phyloP scores from a whole-genome alignment of 2,113 vertebrate genomes.

The Ariopsis seemanni region DNA sequence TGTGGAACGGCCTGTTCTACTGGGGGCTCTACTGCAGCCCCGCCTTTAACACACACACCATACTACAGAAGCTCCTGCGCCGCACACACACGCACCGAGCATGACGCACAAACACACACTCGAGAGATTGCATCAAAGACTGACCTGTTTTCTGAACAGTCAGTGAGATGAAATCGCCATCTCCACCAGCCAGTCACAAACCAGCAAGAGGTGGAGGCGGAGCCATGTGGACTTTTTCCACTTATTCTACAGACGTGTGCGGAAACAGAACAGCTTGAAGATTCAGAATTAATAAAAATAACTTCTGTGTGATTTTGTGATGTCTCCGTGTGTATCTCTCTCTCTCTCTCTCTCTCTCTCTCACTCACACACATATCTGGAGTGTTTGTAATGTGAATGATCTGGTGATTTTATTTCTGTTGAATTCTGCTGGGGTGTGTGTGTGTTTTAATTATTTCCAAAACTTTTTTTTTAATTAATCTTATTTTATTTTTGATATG shows the following conservation, averaged over 20 bases:
- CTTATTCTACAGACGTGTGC: background rate
- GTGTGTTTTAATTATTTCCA: background rate
- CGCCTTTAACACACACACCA: slow-evolving; percentile 88
- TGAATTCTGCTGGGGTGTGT: background rate
- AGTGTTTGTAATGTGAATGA: background rate
- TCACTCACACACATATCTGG: no score
- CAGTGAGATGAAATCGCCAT: background rate
- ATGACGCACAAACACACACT: slow-evolving; percentile 31
- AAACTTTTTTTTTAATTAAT: background rate
- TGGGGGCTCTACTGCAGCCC: slow-evolving; percentile 93
- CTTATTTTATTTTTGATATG: background rate
- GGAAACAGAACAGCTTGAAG: background rate
- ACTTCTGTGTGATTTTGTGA: background rate
- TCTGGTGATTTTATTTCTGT: background rate
- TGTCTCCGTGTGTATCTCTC: background rate
- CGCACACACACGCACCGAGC: slow-evolving; percentile 78
- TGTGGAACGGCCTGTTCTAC: slow-evolving; percentile 93
- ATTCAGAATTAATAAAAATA: background rate
- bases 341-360: background rate
- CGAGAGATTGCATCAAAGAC: background rate
- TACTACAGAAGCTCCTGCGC: slow-evolving; percentile 84
- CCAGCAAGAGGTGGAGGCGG: background rate
- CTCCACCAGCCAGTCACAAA: background rate
- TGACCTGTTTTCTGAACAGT: background rate
- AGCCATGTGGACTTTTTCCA: background rate